These are phyloP conservation scores for Lordiphosa stackelbergi DNA, from an alignment of 1,140 invertebrate genomes.

Conservation along the genomic window DNA sequence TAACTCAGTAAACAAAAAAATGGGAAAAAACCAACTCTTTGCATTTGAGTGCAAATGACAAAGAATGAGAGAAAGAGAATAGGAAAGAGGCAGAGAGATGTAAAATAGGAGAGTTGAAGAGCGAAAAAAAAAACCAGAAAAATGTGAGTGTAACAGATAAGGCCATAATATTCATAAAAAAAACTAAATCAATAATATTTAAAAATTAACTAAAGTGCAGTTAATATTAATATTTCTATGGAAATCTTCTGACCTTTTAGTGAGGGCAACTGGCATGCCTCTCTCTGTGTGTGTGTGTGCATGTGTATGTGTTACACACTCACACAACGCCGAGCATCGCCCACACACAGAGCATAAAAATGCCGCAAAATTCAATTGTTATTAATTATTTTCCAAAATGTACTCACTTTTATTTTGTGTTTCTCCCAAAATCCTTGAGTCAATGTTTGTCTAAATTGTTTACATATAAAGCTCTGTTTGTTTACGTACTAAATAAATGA, in stretches of 20 bases:
- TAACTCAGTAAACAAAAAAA: conserved; percentile 11
- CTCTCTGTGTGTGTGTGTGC: not conserved
- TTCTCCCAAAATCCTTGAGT: not conserved
- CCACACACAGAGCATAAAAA: conserved; percentile 3
- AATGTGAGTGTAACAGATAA: conserved; percentile 6
- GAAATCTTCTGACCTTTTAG: conserved; percentile 27
- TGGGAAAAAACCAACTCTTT: conserved; percentile 21
- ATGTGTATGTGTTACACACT: conserved; percentile 6
- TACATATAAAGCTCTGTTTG: conserved; percentile 5
- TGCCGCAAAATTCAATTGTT: not conserved
- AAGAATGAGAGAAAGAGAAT: conserved; percentile 21
- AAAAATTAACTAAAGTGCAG: not conserved
- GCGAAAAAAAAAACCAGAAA: conserved; percentile 5
- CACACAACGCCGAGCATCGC: conserved; percentile 1
- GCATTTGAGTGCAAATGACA: conserved; percentile 43
- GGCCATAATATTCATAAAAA: conserved; percentile 4
- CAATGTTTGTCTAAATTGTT: not conserved
- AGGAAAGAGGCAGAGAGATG: conserved; percentile 5
- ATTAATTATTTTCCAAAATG: not conserved
- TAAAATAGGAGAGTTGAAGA: conserved; percentile 15
- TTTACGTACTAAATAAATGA: conserved; percentile 8
- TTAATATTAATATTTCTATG: conserved; percentile 6
- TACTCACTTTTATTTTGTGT: not conserved
- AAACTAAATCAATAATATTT: conserved; percentile 30
- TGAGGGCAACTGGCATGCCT: not conserved